Base-by-base conservation (phyloP, 2,113 vertebrate genomes). In the Myxocyprinus asiaticus region DNA sequence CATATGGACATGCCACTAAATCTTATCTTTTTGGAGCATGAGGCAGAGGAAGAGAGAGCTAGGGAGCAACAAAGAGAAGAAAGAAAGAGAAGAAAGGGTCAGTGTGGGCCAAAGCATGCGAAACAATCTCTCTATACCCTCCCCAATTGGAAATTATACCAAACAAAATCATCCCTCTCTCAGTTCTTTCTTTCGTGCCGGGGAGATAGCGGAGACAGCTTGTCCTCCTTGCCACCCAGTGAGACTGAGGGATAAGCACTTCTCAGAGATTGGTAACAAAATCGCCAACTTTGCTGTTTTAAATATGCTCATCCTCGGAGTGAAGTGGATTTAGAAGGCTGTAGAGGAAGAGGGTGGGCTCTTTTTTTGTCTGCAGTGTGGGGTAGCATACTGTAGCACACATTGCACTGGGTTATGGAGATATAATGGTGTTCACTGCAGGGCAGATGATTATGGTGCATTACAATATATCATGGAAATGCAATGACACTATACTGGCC, bases 11-110 rank as follows among this genome's bases (percentile, higher is more conserved):
- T 87, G 86, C 87, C 81, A 86, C 88, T 88, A 90, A 91, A 92
- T 92, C 91, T 90, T 91, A 92, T 91, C 91, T 82, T 90, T 88
- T 85, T 89, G 84, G 80, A 88, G 85, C 86, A 90, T 82, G 83
- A 80, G 80, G 84, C 68, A 88, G 84, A 86, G 86, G 10, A 61
- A 74, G 74, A 6, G 12, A 72, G 56, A 70, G 17, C 8, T 47
- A 17, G 12, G 5, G 33, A 73, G 51, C 43, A 11, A 33, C 22
- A 72, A 33, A 17, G 48, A 53, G 59, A 62, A n/a, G 33, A 12
- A 43, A 14, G 6, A 42, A 50, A 72, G 22, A 66, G 22, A 47
- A 67, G 48, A 72, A 59, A 12, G 56, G 22, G 22, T 59, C 74
- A 76, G 11, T 76, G 62, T 53, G 48, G 61, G 50, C 61, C 8